Conservation (phyloP, 2,888 invertebrate species). For the Clunio marinus region DNA sequence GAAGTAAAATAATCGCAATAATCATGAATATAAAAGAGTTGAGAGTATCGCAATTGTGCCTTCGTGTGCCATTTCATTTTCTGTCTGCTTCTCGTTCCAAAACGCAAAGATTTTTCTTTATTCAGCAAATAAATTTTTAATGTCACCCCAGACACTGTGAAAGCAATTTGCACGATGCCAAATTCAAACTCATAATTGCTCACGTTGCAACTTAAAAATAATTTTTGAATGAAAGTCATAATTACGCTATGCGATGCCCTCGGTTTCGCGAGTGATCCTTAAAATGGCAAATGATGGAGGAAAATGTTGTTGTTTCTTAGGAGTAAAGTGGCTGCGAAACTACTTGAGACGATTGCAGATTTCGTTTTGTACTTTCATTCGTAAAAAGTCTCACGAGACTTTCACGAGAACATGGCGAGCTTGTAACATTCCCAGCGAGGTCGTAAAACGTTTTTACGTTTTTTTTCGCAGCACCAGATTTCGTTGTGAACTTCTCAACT, state of each 20-base stretch:
- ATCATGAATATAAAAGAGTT: slow-evolving; percentile 30
- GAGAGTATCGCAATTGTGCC: slow-evolving; percentile 11
- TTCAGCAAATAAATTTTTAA: slow-evolving; percentile 18
- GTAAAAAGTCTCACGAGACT: slow-evolving; percentile 29
- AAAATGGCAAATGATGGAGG: neutral
- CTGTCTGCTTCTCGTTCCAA: neutral
- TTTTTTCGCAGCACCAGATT: neutral
- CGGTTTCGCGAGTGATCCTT: no score
- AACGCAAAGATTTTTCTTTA: neutral
- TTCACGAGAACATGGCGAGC: neutral
- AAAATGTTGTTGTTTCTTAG: neutral
- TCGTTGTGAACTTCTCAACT: neutral
- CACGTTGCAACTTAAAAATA: slow-evolving; percentile 39
- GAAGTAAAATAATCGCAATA: slow-evolving; percentile 13
- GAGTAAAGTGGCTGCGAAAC: slow-evolving; percentile 5
- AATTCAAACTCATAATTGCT: slow-evolving; percentile 30
- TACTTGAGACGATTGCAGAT: slow-evolving; percentile 15
- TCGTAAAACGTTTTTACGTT: neutral
- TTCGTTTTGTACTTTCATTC: neutral
- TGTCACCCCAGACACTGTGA: neutral
- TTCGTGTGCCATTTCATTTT: neutral
- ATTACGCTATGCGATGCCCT: slow-evolving; percentile 9
- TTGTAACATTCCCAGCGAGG: neutral
- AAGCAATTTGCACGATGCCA: neutral
- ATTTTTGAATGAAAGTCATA: slow-evolving; percentile 26